Evolutionary conservation across 2,888 invertebrate species (phyloP), one percentile per base, ranked within the genome.

Genomic region (Pteria penguin): DNA sequence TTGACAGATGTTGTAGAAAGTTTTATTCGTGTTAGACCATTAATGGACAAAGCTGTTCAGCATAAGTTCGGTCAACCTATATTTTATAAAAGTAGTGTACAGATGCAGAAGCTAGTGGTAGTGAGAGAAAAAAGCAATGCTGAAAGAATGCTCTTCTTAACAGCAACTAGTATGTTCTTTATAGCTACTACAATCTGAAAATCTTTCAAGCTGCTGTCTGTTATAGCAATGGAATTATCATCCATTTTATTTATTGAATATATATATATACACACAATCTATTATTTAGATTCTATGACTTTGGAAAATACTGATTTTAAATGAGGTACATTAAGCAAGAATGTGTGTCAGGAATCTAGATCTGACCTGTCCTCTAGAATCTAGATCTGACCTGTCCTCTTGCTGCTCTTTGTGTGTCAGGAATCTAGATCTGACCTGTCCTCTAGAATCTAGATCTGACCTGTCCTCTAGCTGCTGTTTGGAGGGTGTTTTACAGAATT

Each of bases 41-140:
- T 88, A 8, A 89, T 88, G 87, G 83, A 85, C 55, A 57, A 79
- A 22, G 79, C 82, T 4, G 85, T 89, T 3, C 67, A 81, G 1
- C 85, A 86, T n/a, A 72, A 82, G 27, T 84, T 82, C 74, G 83
- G 83, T 4, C 67, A 78, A 36, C 88, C 89, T 8, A 81, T 89
- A 55, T 88, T 85, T 72, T 84, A 86, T 72, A 77, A 86, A 61
- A 74, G 78, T 29, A 85, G 87, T 61, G 81, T 81, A 45, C 84
- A 88, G 76, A 80, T 87, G 69, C 82, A 85, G 32, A 84, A 83
- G 33, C 63, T 89, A 31, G 82, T 78, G 5, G 77, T 65, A 55
- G 76, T 76, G 24, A 79, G 80, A 58, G 81, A 80, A 18, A 74
- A 81, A 8, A 78, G 81, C 11, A 73, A 72, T 52, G 76, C 75